Conservation (phyloP, 2,888 invertebrate species). For the Adela reaumurella region DNA sequence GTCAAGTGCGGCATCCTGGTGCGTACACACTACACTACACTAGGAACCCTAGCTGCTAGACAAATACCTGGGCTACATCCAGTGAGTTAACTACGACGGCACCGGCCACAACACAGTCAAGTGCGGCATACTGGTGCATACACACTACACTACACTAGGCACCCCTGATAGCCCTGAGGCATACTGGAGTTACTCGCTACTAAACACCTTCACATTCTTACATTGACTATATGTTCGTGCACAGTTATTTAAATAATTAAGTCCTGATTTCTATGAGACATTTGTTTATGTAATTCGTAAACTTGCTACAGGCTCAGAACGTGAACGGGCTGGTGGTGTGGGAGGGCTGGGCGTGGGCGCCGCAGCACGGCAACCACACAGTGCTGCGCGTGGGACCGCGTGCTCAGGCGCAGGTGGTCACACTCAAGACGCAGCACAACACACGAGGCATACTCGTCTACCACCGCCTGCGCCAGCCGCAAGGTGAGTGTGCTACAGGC, state of each 20-base stretch:
- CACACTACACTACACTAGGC: no score
- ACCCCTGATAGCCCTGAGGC: no score
- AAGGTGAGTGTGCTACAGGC: slow-evolving; percentile 54
- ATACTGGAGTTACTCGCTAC: no score
- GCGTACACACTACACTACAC: no score
- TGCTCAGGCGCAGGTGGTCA: background rate
- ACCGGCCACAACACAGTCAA: slow-evolving; percentile 59
- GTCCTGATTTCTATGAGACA: no score
- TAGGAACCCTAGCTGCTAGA: no score
- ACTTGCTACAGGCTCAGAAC: slow-evolving; percentile 52
- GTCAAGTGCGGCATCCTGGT: slow-evolving; percentile 30
- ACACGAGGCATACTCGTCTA: slow-evolving; percentile 68
- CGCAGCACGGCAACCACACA: slow-evolving; percentile 65
- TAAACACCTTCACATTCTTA: no score
- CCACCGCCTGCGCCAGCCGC: slow-evolving; percentile 75
- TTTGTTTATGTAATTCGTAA: background rate
- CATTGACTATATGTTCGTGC: no score
- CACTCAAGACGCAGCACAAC: slow-evolving; percentile 24
- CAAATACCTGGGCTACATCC: slow-evolving; percentile 73
- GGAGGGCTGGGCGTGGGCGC: slow-evolving; percentile 69
- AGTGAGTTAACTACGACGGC: slow-evolving; percentile 75
- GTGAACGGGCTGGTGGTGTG: slow-evolving; percentile 70
- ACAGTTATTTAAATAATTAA: no score
- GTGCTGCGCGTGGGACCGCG: slow-evolving; percentile 32
- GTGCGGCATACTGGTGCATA: slow-evolving; percentile 15